Conservation (phyloP, 2,888 invertebrate species). For the Andrena praecox region DNA sequence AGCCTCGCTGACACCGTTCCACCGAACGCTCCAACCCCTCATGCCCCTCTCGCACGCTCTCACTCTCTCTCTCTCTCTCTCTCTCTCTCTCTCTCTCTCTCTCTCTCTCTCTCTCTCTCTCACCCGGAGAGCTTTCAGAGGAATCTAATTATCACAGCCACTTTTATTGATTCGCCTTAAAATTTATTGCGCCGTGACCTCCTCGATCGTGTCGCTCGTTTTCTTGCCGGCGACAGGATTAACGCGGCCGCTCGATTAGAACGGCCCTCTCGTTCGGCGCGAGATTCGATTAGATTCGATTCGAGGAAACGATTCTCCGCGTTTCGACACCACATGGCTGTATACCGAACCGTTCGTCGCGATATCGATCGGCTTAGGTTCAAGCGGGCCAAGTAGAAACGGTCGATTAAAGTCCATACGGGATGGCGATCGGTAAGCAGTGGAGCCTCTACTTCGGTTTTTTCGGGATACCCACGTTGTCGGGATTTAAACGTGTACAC, state of each 20-base stretch:
- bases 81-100: background rate
- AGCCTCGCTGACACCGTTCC: slow-evolving; percentile 53
- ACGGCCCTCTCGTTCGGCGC: background rate
- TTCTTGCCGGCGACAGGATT: background rate
- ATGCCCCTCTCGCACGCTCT: background rate
- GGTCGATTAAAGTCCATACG: too few species aligned
- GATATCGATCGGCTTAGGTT: too few species aligned
- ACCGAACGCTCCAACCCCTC: background rate
- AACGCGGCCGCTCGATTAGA: slow-evolving; percentile 3
- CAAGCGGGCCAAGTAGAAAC: too few species aligned
- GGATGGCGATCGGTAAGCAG: too few species aligned
- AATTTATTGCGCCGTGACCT: slow-evolving; percentile 43
- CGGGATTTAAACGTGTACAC: background rate
- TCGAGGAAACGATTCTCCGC: slow-evolving; percentile 8
- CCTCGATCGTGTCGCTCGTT: background rate
- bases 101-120: background rate
- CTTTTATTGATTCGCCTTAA: slow-evolving; percentile 56
- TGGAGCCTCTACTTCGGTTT: too few species aligned
- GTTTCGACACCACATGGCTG: background rate
- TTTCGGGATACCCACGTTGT: background rate
- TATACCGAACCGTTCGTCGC: too few species aligned
- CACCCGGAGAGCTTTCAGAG: slow-evolving; percentile 11
- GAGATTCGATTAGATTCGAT: background rate
- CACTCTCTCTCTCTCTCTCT: background rate
- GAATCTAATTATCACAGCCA: slow-evolving; percentile 66